phyloP scores from a whole-genome alignment of 2,113 vertebrate genomes.

The rat (Rattus norvegicus) region GRCr8 NC_086031.1:101890501-101891000 shows the following conservation, averaged over 20 bases:
- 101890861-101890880: not conserved
- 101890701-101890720: rapidly evolving
- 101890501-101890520: rapidly evolving
- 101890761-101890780: rapidly evolving
- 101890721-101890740: not conserved
- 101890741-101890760: rapidly evolving
- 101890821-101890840: not conserved
- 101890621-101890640: not conserved
- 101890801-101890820: not conserved
- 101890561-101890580: rapidly evolving
- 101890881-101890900: slow-evolving; percentile 33
- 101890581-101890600: not conserved
- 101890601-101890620: rapidly evolving
- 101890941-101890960: not conserved
- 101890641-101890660: not conserved
- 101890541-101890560: not conserved
- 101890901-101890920: not conserved
- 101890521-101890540: not conserved
- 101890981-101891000: not conserved
- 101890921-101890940: slow-evolving; percentile 27
- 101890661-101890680: rapidly evolving
- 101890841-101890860: not conserved
- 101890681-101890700: not conserved
- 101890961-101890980: not conserved
- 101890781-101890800: not conserved